phyloP scores from a whole-genome alignment of 2,888 invertebrate species.

The Parapristionchus giblindavisi region DNA sequence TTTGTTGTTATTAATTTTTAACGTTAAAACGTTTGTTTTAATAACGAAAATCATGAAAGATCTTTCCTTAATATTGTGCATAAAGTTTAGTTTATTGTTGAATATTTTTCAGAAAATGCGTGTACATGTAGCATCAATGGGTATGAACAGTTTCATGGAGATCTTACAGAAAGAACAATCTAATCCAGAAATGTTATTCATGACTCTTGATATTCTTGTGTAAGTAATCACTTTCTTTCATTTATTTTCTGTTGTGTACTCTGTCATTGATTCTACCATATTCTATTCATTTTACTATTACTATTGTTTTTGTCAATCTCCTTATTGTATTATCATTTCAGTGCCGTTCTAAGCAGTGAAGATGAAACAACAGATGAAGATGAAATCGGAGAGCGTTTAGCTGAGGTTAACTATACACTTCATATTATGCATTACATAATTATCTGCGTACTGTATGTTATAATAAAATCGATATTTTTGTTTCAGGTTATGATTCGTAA shows the following conservation, averaged over 20 bases:
- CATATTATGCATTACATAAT: too few species aligned
- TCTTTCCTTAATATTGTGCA: background rate
- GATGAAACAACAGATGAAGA: constrained; percentile 70
- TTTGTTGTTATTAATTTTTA: background rate
- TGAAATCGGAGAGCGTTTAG: constrained; percentile 73
- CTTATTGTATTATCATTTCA: background rate
- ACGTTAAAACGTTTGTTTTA: background rate
- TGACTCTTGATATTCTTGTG: constrained; percentile 89
- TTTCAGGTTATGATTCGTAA: constrained; percentile 47
- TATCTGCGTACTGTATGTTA: background rate
- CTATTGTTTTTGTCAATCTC: background rate
- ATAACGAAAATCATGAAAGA: background rate
- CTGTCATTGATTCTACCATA: background rate
- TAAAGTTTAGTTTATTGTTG: too few species aligned
- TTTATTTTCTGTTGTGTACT: background rate
- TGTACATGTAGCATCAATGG: constrained; percentile 93
- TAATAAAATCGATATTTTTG: background rate
- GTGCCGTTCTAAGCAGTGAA: constrained; percentile 78
- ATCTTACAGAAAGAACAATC: constrained; percentile 87
- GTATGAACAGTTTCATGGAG: constrained; percentile 79
- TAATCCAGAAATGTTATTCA: constrained; percentile 89
- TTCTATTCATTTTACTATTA: background rate
- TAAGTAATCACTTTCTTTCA: constrained; percentile 68
- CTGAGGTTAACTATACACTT: constrained; percentile 71
- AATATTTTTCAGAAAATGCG: constrained; percentile 81